Evolutionary conservation across 2,797 vertebrate genomes (phyloP).

Genomic region (Squalus acanthias): DNA sequence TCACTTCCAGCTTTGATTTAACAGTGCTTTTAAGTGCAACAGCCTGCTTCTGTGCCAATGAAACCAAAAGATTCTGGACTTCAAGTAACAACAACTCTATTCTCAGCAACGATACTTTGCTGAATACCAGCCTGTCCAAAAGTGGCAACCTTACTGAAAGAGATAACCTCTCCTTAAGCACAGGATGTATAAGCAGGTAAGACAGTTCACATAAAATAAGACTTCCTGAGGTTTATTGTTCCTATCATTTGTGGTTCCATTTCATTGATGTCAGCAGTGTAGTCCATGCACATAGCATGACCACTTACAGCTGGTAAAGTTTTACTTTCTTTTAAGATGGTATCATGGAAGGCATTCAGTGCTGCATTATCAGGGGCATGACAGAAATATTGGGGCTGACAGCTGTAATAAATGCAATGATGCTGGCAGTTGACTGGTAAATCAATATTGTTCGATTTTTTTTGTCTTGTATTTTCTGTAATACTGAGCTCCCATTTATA

Average conservation of each 20-base stretch:
- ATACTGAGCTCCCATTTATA: neutral
- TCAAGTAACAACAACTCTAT: neutral
- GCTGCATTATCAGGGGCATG: neutral
- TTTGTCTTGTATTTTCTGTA: neutral
- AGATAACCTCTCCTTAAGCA: neutral
- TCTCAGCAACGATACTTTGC: neutral
- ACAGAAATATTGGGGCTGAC: neutral
- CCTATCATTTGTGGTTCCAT: neutral
- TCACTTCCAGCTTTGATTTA: slow-evolving; percentile 27
- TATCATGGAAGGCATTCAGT: neutral
- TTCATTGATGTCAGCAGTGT: neutral
- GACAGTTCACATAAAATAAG: neutral
- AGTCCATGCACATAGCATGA: neutral
- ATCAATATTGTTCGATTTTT: neutral
- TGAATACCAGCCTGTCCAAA: neutral
- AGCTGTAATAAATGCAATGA: neutral
- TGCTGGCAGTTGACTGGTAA: neutral
- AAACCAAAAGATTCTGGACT: slow-evolving; percentile 13
- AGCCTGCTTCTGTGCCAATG: neutral
- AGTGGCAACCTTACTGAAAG: neutral
- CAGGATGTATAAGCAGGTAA: slow-evolving; percentile 30
- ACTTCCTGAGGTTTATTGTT: neutral
- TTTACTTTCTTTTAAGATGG: neutral
- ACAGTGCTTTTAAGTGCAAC: slow-evolving; percentile 21
- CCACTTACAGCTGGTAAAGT: neutral